These are phyloP conservation scores for Chlorops oryzae DNA, from an alignment of 1,140 invertebrate species.

Conservation along the genomic window DNA sequence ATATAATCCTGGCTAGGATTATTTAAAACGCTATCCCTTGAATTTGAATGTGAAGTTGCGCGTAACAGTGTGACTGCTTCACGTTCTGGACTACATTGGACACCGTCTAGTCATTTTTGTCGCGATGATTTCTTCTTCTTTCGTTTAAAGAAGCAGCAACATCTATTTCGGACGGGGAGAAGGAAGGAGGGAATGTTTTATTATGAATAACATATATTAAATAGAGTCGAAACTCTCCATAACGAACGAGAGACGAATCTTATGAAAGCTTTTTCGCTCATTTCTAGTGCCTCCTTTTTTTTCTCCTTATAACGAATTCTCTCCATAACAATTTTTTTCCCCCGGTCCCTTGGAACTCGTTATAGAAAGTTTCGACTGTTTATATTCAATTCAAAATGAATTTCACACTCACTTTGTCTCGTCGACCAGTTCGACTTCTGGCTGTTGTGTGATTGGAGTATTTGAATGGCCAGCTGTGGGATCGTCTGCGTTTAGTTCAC, in stretches of 20 bases:
- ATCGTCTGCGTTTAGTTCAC: conserved; percentile 90
- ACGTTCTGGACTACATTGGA: conserved; percentile 55
- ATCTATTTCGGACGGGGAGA: conserved; percentile 71
- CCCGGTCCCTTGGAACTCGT: too few species aligned
- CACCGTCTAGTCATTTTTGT: conserved; percentile 50
- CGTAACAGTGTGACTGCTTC: conserved; percentile 61
- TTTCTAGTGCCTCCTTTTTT: too few species aligned
- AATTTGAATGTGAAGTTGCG: conserved; percentile 62
- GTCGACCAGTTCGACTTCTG: conserved; percentile 86
- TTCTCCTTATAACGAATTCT: too few species aligned
- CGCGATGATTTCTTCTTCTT: conserved; percentile 84
- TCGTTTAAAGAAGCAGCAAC: conserved; percentile 93
- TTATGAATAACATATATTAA: too few species aligned
- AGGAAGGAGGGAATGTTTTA: too few species aligned
- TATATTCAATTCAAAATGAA: too few species aligned
- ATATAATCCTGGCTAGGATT: conserved; percentile 49
- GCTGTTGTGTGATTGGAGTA: conserved; percentile 87
- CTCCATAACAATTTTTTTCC: too few species aligned
- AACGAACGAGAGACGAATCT: too few species aligned
- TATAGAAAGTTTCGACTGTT: too few species aligned
- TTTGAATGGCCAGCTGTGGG: conserved; percentile 93
- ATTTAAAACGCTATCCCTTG: conserved; percentile 58
- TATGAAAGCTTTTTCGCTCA: too few species aligned
- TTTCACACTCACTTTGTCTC: conserved; percentile 93
- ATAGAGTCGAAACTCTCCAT: too few species aligned